phyloP scores from a whole-genome alignment of 1,140 invertebrate genomes.

The Hylaeus volcanicus region DNA sequence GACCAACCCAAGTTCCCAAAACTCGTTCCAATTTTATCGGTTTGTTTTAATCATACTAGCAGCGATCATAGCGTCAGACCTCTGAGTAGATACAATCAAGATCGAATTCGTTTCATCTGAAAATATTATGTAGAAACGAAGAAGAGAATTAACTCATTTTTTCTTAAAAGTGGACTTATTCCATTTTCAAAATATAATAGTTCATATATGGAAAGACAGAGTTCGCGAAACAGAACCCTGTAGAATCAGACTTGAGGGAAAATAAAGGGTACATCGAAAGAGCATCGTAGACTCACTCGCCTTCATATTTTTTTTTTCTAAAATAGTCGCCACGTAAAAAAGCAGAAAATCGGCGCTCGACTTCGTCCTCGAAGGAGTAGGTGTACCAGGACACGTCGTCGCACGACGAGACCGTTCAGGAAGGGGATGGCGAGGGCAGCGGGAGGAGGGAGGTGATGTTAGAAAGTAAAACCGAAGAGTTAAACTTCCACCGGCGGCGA shows the following conservation, averaged over 20 bases:
- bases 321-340: slow-evolving; percentile 1
- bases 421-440: slow-evolving; percentile 36
- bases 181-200: no score
- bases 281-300: slow-evolving; percentile 3
- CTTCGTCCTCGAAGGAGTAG: slow-evolving; percentile 56
- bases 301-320: slow-evolving; percentile 2
- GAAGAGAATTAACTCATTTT: no score
- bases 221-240: background rate
- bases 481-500: slow-evolving; percentile 60
- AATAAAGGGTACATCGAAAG: slow-evolving; percentile 22
- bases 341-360: slow-evolving; percentile 48
- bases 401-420: slow-evolving; percentile 57
- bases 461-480: slow-evolving; percentile 74
- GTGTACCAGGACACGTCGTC: slow-evolving; percentile 61
- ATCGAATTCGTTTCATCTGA: no score
- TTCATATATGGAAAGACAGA: no score
- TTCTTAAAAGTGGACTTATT: no score
- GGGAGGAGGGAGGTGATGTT: slow-evolving; percentile 52
- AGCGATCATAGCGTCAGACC: no score
- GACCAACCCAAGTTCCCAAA: no score
- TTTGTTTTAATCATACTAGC: no score
- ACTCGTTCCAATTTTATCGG: no score
- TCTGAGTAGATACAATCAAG: no score
- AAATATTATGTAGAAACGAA: no score
- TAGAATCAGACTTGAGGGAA: background rate